Evolutionary conservation across 2,888 invertebrate species (phyloP), one percentile per base, ranked within the genome.

Genomic region (Prosopocoilus inquinatus): DNA sequence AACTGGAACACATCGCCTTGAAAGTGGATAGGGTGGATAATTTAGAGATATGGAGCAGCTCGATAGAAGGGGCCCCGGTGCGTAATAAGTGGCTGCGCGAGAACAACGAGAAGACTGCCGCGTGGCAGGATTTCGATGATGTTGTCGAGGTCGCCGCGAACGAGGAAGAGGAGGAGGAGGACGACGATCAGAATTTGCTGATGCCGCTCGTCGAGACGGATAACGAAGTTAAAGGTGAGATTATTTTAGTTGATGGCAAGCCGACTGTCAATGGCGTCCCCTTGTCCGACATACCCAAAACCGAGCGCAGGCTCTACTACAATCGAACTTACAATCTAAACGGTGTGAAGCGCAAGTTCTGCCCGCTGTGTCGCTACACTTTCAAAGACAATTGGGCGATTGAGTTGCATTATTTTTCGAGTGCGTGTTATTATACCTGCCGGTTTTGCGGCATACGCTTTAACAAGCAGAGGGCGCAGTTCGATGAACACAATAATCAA

Each of bases 321-420:
- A 57, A 57, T 49, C 71, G 70, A 57, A 69, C 71, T n/a, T 72
- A 76, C 61, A 61, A 71, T 13, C 67, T 77, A 13, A 71, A 70
- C 20, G 74, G 74, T 0, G 69, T 72, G 3, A 66, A 66, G 45
- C 57, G 68, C 45, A 73, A 76, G 58, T 77, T 76, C 60, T 78
- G 78, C 51, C 68, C 74, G 2, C 54, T 76, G 13, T 78, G 78
- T 60, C 67, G 78, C 9, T 77, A 76, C 60, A 75, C 73, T 4
- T 78, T 77, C 54, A 78, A 77, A 62, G 78, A 77, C 59, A 77
- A 77, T 53, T 78, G 78, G 78, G 75, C 76, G 1, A 76, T 78
- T 11, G 78, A 78, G 56, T 70, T 71, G 9, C 78, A 78, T 54
- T 78, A 77, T 57, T 73, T 77, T 57, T 75, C 75, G 2, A 65